Evolutionary conservation across 2,113 vertebrate genomes (phyloP), one percentile per base, ranked within the genome.

Genomic region (Anguilla rostrata): DNA sequence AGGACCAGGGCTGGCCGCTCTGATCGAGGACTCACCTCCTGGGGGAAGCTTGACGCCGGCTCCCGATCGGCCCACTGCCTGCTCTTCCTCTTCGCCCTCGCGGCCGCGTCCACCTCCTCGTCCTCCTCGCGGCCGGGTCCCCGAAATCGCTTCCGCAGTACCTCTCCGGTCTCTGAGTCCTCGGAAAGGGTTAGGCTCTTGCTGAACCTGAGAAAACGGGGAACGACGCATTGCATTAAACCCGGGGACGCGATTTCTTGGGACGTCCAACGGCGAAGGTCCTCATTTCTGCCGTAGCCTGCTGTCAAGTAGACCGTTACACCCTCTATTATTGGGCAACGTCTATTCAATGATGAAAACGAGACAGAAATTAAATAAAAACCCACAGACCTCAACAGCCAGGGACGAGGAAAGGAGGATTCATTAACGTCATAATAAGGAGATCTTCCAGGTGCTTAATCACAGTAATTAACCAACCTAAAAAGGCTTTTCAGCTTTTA

Each of bases 161-260:
- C 96, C 5, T 97, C 96, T 0, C 97, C 97, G 18, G 95, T 95
- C 92, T 99, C 98, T 0, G 96, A 98, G 91, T 98, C 97, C 78
- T 99, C 98, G 0, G 98, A 97, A 85, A 97, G 96, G 92, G 97
- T 94, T 89, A 97, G 92, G 3, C 95, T 93, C 93, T 97, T 96
- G 91, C 95, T 94, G 87, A 96, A 90, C 96, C 98, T 99, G 94
- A 82, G 39, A 79, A 11, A 29, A 56, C 1, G 79, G 56, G 86
- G 9, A 40, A 40, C 34, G 34, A 29, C 11, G 4, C 82, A 57
- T 87, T 79, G 22, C 87, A 84, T 41, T 91, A 46, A 34, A 34
- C 1, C 1, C 1, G 26, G 22, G 71, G 15, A 7, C 9, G 9
- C 12, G 9, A 29, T 75, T 75, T 75, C 11, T 9, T 66, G 11